Base-by-base conservation (phyloP, 2,113 vertebrate genomes). In the Illadopsis cleaveri region DNA sequence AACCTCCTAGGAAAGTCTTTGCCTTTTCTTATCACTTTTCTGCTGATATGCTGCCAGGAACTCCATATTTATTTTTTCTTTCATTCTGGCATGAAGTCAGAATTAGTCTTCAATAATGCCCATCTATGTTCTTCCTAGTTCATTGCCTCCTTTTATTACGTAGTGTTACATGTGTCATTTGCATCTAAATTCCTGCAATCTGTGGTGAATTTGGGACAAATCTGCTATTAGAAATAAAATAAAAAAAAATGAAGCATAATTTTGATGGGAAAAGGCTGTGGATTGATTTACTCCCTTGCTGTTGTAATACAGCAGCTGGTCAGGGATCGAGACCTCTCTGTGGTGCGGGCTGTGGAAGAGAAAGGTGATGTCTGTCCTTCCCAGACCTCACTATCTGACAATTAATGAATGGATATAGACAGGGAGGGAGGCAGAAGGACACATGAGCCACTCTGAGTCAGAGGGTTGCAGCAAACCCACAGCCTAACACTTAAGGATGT, bases 401-500 rank as follows among this genome's bases (percentile, higher is more conserved):
- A 16, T 35, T 60, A n/a, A 76, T 72, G 92, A 93, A 72, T 56
- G 85, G 66, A 4, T 25, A 16, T 0, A 57, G 85, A 27, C 66
- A 72, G 70, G 45, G 57, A 82, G 70, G 57, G 79, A 90, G 78
- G 90, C 75, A 92, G 69, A 14, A 61, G 51, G 95, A 97, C 92
- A 93, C 20, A 45, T 4, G 82, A 97, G 82, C 71, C 53, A 8
- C 82, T 87, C 78, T 54, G 80, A 83, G 76, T 72, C 77, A 53
- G 31, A 77, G 66, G 65, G 48, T 37, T 87, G 69, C 78, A 45
- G 73, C 92, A 72, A 61, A 53, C 23, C 1, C 6, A 16, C 61
- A 82, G 81, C 64, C 38, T 1, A n/a, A 56, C 81, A 37, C 66
- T 89, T 82, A 50, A 82, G 75, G 94, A 53, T 80, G 93, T 69